Conservation (phyloP, 2,888 invertebrate genomes). For the Drosophila quinaria region DNA sequence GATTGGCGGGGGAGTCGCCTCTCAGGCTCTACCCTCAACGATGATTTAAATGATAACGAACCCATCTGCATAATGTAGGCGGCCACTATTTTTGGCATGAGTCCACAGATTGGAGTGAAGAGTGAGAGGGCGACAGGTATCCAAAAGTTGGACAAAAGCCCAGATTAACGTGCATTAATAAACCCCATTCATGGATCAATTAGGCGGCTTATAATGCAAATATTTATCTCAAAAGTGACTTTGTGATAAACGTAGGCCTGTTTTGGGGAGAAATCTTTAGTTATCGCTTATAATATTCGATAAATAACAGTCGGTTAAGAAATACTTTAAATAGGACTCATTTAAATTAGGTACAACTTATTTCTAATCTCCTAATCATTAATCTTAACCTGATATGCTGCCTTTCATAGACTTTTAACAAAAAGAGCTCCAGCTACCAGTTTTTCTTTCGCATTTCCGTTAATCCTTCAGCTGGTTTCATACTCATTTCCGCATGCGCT, state of each 20-base stretch:
- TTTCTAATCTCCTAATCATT: not conserved
- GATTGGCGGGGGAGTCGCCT: constrained; percentile 37
- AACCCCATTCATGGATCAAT: constrained; percentile 52
- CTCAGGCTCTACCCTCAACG: constrained; percentile 3
- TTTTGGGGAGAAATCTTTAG: constrained; percentile 9
- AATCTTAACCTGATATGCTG: not conserved
- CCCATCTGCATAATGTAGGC: constrained; percentile 63
- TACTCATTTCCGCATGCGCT: constrained; percentile 44
- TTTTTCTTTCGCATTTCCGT: constrained; percentile 25
- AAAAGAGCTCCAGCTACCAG: constrained; percentile 7
- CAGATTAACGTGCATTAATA: constrained; percentile 17
- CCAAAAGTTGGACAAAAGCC: constrained; percentile 16
- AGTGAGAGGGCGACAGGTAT: constrained; percentile 1
- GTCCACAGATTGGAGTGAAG: not conserved
- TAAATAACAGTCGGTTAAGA: not conserved
- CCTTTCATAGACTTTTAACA: not conserved
- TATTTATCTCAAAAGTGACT: constrained; percentile 2
- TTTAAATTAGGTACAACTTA: too few relatives aligned
- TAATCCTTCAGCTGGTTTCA: constrained; percentile 32
- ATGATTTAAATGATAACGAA: constrained; percentile 75
- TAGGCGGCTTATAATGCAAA: constrained; percentile 32
- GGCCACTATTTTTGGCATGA: constrained; percentile 45
- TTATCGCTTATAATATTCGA: constrained; percentile 6
- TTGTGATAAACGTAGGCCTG: constrained; percentile 7
- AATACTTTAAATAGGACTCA: too few relatives aligned